These are phyloP conservation scores for Manis crassicaudata DNA, from an alignment of 2,797 vertebrate genomes.

Conservation along the genomic window DNA sequence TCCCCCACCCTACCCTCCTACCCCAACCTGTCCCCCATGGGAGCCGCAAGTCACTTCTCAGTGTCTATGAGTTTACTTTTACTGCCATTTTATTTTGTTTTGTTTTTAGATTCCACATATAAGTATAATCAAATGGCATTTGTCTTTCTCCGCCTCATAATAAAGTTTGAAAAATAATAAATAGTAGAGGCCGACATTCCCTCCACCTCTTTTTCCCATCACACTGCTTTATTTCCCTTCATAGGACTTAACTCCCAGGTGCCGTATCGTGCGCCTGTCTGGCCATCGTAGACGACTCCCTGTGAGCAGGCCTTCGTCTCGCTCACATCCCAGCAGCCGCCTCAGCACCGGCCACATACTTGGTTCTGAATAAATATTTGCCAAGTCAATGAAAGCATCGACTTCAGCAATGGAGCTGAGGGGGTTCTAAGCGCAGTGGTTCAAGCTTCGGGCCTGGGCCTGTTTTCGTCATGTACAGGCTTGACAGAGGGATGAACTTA, in stretches of 20 bases:
- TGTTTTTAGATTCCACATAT: too few relatives aligned
- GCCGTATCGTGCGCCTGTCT: accelerated
- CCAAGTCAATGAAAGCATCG: accelerated
- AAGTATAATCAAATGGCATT: too few relatives aligned
- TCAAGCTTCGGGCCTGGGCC: background rate
- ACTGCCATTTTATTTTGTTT: too few relatives aligned
- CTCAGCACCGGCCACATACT: accelerated
- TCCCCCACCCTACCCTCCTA: too few relatives aligned
- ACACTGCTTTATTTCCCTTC: background rate
- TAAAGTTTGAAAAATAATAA: background rate
- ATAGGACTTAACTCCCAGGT: accelerated
- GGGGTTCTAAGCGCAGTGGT: accelerated
- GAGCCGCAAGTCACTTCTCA: too few relatives aligned
- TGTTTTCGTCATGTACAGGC: too few relatives aligned
- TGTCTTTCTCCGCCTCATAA: too few relatives aligned
- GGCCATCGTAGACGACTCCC: accelerated
- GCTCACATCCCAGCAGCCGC: background rate
- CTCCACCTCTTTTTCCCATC: background rate
- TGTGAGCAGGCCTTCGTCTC: background rate
- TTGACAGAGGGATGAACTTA: background rate
- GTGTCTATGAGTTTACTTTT: too few relatives aligned
- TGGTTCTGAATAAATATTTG: background rate
- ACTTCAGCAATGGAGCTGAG: accelerated
- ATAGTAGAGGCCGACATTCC: too few relatives aligned
- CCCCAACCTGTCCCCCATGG: too few relatives aligned